Evolutionary conservation across 2,888 invertebrate species (phyloP).

Genomic region (Ectemnius lituratus): DNA sequence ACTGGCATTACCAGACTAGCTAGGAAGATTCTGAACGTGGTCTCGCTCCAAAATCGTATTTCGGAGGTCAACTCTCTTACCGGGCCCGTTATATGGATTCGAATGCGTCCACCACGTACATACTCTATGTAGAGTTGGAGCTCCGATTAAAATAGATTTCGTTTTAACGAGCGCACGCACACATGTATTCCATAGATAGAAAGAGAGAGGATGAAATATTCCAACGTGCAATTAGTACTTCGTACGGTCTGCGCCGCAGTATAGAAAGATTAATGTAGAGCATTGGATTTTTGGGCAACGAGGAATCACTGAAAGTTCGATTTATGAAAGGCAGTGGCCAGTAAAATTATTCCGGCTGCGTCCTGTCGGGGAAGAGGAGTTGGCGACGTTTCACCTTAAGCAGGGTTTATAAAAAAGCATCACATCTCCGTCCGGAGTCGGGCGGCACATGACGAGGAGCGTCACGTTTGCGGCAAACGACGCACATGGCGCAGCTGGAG

Average conservation of each 20-base stretch:
- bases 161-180: slow-evolving; percentile 7
- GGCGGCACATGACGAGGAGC: slow-evolving; percentile 68
- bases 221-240: no score
- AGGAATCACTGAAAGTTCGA: slow-evolving; percentile 22
- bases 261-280: no score
- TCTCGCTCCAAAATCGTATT: slow-evolving; percentile 57
- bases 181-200: no score
- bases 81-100: slow-evolving; percentile 24
- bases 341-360: slow-evolving; percentile 44
- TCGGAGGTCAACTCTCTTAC: slow-evolving; percentile 42
- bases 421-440: slow-evolving; percentile 36
- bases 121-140: neutral
- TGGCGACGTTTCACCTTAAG: slow-evolving; percentile 46
- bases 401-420: slow-evolving; percentile 56
- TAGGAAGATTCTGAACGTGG: slow-evolving; percentile 46
- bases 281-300: no score
- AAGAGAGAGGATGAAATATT: neutral
- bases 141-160: slow-evolving; percentile 1
- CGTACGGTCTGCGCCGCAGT: no score
- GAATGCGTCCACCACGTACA: slow-evolving; percentile 15
- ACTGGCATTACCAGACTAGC: slow-evolving; percentile 52
- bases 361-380: slow-evolving; percentile 29
- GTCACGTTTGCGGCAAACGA: slow-evolving; percentile 77
- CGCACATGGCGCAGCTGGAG: slow-evolving; percentile 76
- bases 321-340: slow-evolving; percentile 27